Evolutionary conservation across 2,797 vertebrate genomes (phyloP), one percentile per base, ranked within the genome.

Genomic region (Heterohyrax brucei): DNA sequence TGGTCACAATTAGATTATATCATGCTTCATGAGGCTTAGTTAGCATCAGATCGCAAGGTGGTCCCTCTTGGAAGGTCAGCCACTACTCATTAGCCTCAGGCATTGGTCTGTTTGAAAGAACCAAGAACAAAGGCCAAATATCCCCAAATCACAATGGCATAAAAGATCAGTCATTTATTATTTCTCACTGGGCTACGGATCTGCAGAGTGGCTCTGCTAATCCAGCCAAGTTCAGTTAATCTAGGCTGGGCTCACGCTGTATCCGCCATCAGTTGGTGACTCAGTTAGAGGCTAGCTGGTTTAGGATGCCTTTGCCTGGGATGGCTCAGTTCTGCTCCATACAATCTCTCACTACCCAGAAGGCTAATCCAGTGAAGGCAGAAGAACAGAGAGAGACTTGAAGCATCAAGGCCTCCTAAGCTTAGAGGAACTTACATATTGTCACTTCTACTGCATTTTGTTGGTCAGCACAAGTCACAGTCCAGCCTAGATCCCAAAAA

Each of bases 401-500:
- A n/a, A 61, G 70, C 21, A 22, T 3, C 10, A 9, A 22, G 5
- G 61, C 7, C 39, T 44, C 22, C 1, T 3, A 6, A 28, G 26
- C n/a, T 39, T 21, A 1, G 3, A 28, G 50, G 66, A 44, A 10
- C 9, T 3, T 8, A 33, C 22, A 22, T 19, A 10, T 7, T 66
- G 70, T 22, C 24, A 16, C 9, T 53, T 30, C 24, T 0, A 3
- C 28, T 62, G 30, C 12, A 7, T 19, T n/a, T n/a, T 18, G 5
- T 30, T 10, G 21, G 22, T 22, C 53, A 77, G 3, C 0, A 1
- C 18, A 59, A 30, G 22, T 46, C 73, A 0, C 26, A 48, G 59
- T 8, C 39, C 30, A 77, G 26, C 53, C 78, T 24, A 7, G 22
- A 59, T 56, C 10, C 72, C 39, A 39, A 39, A 39, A 39, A 2